Evolutionary conservation across 2,797 vertebrate species (phyloP).

Genomic region (Sebastes steindachneri): DNA sequence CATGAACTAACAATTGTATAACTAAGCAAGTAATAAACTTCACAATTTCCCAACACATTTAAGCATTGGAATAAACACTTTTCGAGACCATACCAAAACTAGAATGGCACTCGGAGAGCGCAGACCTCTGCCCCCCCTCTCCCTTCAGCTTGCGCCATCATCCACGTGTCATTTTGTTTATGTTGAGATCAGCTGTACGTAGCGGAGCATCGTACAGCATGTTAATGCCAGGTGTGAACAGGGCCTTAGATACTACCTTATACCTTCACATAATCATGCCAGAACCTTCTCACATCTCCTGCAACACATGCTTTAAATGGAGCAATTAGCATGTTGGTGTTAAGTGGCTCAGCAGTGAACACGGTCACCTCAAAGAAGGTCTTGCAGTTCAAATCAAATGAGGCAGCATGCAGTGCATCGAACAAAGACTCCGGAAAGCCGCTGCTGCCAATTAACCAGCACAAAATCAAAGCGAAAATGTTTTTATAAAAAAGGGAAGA

Average conservation of each 20-base stretch:
- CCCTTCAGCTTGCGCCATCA: too few species aligned
- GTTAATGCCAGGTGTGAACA: too few species aligned
- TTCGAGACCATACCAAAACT: background rate
- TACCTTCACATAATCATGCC: fast-evolving
- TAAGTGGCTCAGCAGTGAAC: background rate
- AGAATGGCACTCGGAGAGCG: too few species aligned
- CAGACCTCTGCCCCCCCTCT: too few species aligned
- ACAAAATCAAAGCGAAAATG: background rate
- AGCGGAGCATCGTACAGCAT: too few species aligned
- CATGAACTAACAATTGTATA: background rate
- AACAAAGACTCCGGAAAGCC: background rate
- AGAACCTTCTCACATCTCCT: background rate
- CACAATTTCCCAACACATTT: background rate
- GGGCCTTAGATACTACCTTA: background rate
- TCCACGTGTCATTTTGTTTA: too few species aligned
- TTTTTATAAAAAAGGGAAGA: background rate
- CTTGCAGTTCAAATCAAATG: background rate
- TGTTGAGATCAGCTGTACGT: too few species aligned
- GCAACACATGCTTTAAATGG: background rate
- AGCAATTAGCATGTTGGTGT: background rate
- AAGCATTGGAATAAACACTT: background rate
- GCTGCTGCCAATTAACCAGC: background rate
- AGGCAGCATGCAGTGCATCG: background rate
- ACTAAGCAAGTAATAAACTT: background rate
- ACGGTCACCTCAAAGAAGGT: background rate